Percentiles rank a stretch among this genome's conserved stretches.
Evolutionary conservation across 1,140 invertebrate genomes (phyloP).

Genomic region (Aphaenogaster ashmeadi): DNA sequence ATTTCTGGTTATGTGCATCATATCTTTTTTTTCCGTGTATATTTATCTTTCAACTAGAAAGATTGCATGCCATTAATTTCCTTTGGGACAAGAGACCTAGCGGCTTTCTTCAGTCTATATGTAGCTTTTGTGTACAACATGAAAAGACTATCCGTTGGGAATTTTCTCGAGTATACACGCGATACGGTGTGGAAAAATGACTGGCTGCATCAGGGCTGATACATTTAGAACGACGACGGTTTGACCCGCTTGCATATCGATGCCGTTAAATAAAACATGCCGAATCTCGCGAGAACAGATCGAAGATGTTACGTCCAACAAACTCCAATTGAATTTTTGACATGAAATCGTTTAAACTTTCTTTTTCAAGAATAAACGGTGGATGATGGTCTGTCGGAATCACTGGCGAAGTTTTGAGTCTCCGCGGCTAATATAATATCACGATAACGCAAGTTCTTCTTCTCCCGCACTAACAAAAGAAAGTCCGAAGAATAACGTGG

Average conservation of each 20-base stretch:
- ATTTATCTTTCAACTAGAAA: neutral
- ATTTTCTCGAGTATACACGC: neutral
- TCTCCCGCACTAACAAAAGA: neutral
- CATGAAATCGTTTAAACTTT: conserved; percentile 33
- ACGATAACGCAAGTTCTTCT: conserved; percentile 16
- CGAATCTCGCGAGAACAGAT: conserved; percentile 27
- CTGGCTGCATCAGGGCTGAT: neutral
- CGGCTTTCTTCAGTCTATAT: neutral
- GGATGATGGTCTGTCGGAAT: neutral
- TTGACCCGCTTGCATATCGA: conserved; percentile 22
- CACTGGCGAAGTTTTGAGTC: conserved; percentile 14
- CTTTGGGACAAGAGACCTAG: neutral
- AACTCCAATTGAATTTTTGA: conserved; percentile 19
- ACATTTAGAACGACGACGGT: neutral
- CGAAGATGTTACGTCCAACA: neutral
- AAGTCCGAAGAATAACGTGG: conserved; percentile 22
- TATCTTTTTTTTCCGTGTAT: too few species aligned
- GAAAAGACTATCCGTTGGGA: neutral
- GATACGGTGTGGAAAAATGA: neutral
- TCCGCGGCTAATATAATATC: conserved; percentile 46
- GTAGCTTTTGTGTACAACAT: neutral
- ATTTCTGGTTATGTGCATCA: too few species aligned
- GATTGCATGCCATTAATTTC: neutral
- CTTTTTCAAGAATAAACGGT: conserved; percentile 21
- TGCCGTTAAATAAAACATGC: conserved; percentile 14